These are phyloP conservation scores for Apeira syringaria DNA, from an alignment of 2,888 invertebrate species.

Conservation along the genomic window DNA sequence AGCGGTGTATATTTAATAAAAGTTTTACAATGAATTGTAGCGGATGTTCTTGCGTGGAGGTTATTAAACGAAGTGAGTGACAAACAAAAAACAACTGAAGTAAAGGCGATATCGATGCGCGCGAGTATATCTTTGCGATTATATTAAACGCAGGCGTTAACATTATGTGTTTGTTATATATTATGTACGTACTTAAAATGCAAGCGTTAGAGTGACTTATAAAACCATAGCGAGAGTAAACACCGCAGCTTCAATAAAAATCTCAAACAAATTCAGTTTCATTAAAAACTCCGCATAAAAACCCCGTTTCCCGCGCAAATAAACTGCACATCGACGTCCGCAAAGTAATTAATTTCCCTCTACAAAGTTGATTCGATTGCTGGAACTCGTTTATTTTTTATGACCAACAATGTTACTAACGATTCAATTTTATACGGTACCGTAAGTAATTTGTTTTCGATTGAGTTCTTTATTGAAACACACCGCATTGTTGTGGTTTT, in stretches of 20 bases:
- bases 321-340: constrained; percentile 32
- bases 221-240: constrained; percentile 1
- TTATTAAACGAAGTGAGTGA: too few species aligned
- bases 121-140: too few species aligned
- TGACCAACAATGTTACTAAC: constrained; percentile 56
- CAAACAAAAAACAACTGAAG: too few species aligned
- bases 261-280: constrained; percentile 17
- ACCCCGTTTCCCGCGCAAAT: constrained; percentile 29
- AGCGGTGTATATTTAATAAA: too few species aligned
- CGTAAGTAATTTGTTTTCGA: constrained; percentile 63
- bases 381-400: constrained; percentile 38
- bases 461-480: constrained; percentile 49
- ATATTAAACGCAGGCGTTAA: too few species aligned
- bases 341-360: constrained; percentile 50
- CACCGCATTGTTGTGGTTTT: constrained; percentile 13
- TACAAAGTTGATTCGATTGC: constrained; percentile 59
- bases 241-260: constrained; percentile 14
- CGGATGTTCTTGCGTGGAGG: too few species aligned
- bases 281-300: constrained; percentile 29
- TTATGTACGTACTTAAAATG: too few species aligned
- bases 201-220: too few species aligned
- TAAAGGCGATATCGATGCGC: too few species aligned
- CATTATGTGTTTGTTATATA: too few species aligned
- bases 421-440: constrained; percentile 48
- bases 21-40: too few species aligned